phyloP scores from a whole-genome alignment of 2,888 invertebrate genomes.

The Pardosa pseudoannulata region DNA sequence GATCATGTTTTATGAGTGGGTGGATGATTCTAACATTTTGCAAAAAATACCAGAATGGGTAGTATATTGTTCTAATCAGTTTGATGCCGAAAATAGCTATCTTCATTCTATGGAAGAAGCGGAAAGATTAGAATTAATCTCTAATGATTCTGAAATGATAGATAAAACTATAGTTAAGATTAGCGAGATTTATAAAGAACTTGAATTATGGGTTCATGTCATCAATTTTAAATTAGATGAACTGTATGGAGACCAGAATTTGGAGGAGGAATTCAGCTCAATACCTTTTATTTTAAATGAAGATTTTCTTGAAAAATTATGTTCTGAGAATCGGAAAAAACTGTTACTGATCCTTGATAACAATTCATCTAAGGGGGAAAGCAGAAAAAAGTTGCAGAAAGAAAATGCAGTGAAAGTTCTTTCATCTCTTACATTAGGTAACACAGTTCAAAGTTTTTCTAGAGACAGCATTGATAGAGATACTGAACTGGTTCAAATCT shows the following conservation, averaged over 20 bases:
- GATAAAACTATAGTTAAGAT: neutral
- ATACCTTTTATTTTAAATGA: neutral
- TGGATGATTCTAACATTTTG: neutral
- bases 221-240: conserved; percentile 12
- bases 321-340: neutral
- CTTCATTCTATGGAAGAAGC: conserved; percentile 11
- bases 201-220: neutral
- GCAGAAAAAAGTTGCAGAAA: neutral
- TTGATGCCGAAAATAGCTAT: conserved; percentile 11
- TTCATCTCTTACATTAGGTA: neutral
- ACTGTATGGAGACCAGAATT: neutral
- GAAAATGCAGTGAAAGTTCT: neutral
- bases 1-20: conserved; percentile 21
- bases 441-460: neutral
- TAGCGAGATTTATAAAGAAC: neutral
- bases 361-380: no score
- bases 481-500: neutral
- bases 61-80: neutral
- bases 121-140: neutral
- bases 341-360: neutral
- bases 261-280: neutral
- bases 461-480: neutral
- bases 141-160: neutral
- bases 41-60: conserved; percentile 23
- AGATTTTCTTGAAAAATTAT: neutral